These are phyloP conservation scores for Lacerta viridis DNA, from an alignment of 2,797 vertebrate genomes.

Conservation along the genomic window DNA sequence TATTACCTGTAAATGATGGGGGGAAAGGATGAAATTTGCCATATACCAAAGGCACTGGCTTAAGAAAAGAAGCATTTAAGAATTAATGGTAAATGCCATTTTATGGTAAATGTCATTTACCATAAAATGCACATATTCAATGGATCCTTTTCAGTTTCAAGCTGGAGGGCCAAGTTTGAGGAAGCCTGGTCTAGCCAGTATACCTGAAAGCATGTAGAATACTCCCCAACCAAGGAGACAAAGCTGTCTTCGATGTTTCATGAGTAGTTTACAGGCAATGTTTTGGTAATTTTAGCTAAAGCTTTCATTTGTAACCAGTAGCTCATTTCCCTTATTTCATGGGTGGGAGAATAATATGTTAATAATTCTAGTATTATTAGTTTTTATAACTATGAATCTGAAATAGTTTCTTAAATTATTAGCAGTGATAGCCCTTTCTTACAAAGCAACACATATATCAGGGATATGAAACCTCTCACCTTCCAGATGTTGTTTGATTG, in stretches of 20 bases:
- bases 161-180: too few relatives aligned
- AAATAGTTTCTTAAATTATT: background rate
- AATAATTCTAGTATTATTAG: background rate
- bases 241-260: background rate
- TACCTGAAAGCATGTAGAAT: background rate
- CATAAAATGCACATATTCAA: background rate
- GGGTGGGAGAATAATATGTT: background rate
- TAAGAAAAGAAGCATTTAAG: background rate
- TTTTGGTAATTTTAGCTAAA: background rate
- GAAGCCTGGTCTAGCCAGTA: background rate
- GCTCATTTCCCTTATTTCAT: background rate
- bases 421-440: background rate
- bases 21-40: background rate
- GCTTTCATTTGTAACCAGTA: background rate
- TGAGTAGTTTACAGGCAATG: background rate
- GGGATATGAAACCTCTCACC: too few relatives aligned
- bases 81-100: background rate
- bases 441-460: too few relatives aligned
- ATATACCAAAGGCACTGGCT: background rate
- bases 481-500: too few relatives aligned
- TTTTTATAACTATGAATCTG: background rate
- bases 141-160: too few relatives aligned
- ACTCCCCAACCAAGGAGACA: background rate
- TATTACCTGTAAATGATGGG: background rate
- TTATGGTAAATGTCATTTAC: background rate